Percentiles rank a stretch among this genome's conserved stretches.
Evolutionary conservation across 2,888 invertebrate species (phyloP).

Genomic region (Pseudococcus jackbeardsleyi): DNA sequence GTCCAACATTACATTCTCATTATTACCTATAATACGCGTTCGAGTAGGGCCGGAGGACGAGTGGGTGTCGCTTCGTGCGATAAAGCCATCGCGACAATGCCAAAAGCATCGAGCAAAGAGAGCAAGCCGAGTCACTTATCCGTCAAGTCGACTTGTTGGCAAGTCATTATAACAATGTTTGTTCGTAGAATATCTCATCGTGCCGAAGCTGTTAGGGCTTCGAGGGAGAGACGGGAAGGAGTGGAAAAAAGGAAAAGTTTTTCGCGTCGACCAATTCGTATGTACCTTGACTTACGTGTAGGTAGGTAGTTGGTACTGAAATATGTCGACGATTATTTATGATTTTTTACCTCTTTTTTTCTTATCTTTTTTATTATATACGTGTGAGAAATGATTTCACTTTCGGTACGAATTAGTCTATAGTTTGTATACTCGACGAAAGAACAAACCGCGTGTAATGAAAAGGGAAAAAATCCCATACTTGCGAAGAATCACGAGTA

Average conservation of each 20-base stretch:
- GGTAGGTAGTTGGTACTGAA: not conserved
- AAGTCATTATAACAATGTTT: conserved; percentile 11
- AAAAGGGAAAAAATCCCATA: conserved; percentile 10
- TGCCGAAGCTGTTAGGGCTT: not conserved
- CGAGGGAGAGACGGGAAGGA: not conserved
- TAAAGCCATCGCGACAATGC: not conserved
- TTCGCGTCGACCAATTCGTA: not conserved
- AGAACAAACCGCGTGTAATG: not conserved
- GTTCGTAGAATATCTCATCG: not conserved
- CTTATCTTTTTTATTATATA: not conserved
- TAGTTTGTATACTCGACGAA: not conserved
- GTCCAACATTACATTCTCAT: conserved; percentile 37
- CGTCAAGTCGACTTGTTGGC: conserved; percentile 7
- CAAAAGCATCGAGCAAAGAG: not conserved
- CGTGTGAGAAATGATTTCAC: conserved; percentile 37
- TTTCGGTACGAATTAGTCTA: conserved; percentile 21
- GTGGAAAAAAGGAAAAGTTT: not conserved
- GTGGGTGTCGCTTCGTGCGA: not conserved
- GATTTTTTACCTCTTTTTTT: not conserved
- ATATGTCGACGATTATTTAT: conserved; percentile 28
- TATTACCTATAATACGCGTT: not conserved
- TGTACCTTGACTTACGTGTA: not conserved
- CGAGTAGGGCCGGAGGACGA: not conserved
- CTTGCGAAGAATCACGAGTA: not conserved
- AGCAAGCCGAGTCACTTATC: conserved; percentile 13